These are phyloP conservation scores for Asobara japonica DNA, from an alignment of 1,140 invertebrate genomes.

Conservation along the genomic window DNA sequence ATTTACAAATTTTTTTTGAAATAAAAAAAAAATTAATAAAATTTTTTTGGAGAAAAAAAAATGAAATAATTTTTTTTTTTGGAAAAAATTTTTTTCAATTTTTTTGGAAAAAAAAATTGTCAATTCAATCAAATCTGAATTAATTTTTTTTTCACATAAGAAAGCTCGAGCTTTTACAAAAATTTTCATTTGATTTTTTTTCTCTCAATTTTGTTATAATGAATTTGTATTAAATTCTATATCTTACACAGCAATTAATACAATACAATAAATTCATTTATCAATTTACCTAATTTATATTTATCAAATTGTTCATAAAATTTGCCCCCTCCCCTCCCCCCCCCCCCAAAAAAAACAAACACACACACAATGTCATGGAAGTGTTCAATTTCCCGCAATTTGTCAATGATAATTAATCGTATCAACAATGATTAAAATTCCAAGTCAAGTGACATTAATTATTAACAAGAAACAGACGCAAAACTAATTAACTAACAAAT, in stretches of 20 bases:
- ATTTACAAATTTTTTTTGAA: too few species aligned
- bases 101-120: too few species aligned
- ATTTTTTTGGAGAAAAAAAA: too few species aligned
- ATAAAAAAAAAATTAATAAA: too few species aligned
- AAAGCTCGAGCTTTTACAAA: too few species aligned
- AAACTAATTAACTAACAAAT: neutral
- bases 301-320: neutral
- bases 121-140: too few species aligned
- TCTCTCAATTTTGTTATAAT: neutral
- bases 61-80: too few species aligned
- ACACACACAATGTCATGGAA: conserved; percentile 11
- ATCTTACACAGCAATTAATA: conserved; percentile 3
- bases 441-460: neutral
- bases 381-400: neutral
- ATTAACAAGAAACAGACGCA: neutral
- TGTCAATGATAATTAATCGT: neutral
- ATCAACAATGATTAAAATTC: neutral
- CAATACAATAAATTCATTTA: neutral
- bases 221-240: neutral
- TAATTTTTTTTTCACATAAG: too few species aligned
- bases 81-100: too few species aligned
- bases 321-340: too few species aligned
- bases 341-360: too few species aligned
- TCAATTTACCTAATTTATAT: neutral
- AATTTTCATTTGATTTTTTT: too few species aligned